Base-by-base conservation (phyloP, 2,797 vertebrate species). In the Thaleichthys pacificus region DNA sequence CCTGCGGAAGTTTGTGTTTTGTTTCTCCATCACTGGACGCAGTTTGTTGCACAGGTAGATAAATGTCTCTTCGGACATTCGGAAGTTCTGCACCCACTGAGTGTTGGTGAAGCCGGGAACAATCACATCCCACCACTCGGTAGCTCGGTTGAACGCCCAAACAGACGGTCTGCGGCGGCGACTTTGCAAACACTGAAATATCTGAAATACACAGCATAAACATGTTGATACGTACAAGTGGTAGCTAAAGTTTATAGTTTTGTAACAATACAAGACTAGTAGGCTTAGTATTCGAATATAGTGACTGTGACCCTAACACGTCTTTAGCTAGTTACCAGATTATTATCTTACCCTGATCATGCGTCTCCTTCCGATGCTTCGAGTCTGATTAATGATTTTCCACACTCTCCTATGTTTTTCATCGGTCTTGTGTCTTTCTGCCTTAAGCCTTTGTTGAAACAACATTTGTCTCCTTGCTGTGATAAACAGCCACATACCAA, bases 1-100 rank as follows among this genome's bases (percentile, higher is more conserved):
- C 17, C 30, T 11, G 60, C 26, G 54, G 49, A 70, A 79, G 66
- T 67, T 83, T 26, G 77, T 81, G 61, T 75, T 54, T n/a, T 21
- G 26, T 26, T 68, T 72, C 47, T 75, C 67, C 70, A 80, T 54
- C 14, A 21, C 35, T 28, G 70, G 28, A 26, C 22, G 61, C 30
- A 73, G 17, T 38, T 57, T 73, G 3, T 61, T 61, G 68, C 74
- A 79, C 2, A 81, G 67, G 68, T 62, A 78, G 26, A 58, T 15
- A 47, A 75, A 77, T 47, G 67, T 77, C 7, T 74, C 68, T 57
- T 71, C 38, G 14, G 72, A 74, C 75, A 80, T 77, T 74, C 56
- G 24, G 61, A 80, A 77, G 35, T 72, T 56, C 21, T 77, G 24
- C 5, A 66, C 58, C 73, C 67, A 81, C 63, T 73, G 70, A 5